Conservation (phyloP, 2,888 invertebrate genomes). For the Drosophila pegasa region DNA sequence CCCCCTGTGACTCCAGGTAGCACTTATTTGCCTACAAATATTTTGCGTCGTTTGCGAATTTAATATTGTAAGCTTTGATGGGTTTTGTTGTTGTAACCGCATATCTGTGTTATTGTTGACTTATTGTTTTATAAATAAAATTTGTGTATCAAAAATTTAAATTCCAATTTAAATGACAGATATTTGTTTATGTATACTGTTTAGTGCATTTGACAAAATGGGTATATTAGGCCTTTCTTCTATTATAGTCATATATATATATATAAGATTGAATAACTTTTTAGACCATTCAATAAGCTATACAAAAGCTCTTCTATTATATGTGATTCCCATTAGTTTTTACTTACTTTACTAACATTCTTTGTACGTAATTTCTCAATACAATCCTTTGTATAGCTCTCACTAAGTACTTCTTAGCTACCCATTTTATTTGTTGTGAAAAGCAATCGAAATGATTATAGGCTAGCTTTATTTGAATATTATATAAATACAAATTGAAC, state of each 20-base stretch:
- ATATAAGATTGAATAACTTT: not conserved
- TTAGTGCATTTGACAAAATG: not conserved
- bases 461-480: too few relatives aligned
- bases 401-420: too few relatives aligned
- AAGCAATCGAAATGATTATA: too few relatives aligned
- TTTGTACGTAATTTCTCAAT: too few relatives aligned
- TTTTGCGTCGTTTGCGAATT: conserved; percentile 70
- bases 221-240: conserved; percentile 1
- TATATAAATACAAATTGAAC: too few relatives aligned
- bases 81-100: conserved; percentile 24
- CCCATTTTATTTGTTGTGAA: too few relatives aligned
- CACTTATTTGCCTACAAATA: conserved; percentile 71
- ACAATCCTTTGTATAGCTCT: too few relatives aligned
- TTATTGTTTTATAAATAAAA: conserved; percentile 59
- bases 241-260: too few relatives aligned
- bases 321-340: too few relatives aligned
- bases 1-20: conserved; percentile 69
- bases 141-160: conserved; percentile 47
- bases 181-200: conserved; percentile 12
- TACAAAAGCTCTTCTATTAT: too few relatives aligned
- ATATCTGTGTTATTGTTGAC: conserved; percentile 64
- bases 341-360: too few relatives aligned
- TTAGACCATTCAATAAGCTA: not conserved
- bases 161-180: conserved; percentile 22
- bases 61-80: conserved; percentile 35